Conservation (phyloP, 2,797 vertebrate species). For the Danio albolineatus region DNA sequence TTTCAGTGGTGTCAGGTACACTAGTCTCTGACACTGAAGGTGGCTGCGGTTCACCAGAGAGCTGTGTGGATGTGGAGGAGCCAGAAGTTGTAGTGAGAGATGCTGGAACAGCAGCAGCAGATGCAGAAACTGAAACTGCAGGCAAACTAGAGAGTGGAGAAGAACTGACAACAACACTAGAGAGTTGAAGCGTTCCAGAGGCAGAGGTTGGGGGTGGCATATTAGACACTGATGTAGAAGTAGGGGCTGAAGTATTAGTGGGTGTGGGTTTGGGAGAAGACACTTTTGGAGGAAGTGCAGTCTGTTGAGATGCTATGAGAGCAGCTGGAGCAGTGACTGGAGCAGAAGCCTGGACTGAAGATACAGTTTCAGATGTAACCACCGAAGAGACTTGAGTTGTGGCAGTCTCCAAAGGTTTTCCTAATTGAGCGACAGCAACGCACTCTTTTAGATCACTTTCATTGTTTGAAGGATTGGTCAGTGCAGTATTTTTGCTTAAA, state of each 20-base stretch:
- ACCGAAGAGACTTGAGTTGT: conserved; percentile 62
- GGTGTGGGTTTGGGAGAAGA: conserved; percentile 38
- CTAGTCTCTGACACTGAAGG: conserved; percentile 61
- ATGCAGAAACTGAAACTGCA: conserved; percentile 64
- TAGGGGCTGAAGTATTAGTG: conserved; percentile 62
- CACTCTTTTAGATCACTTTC: conserved; percentile 66
- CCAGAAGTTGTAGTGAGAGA: conserved; percentile 63
- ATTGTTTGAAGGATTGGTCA: conserved; percentile 78
- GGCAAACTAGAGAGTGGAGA: conserved; percentile 69
- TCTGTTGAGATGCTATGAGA: conserved; percentile 30
- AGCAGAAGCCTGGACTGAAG: conserved; percentile 64
- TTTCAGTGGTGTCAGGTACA: conserved; percentile 51
- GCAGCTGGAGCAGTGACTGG: conserved; percentile 57
- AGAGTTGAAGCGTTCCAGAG: conserved; percentile 56
- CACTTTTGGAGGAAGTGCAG: conserved; percentile 29
- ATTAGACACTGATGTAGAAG: conserved; percentile 56
- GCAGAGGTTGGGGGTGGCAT: conserved; percentile 63
- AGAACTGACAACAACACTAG: conserved; percentile 68
- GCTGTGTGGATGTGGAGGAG: conserved; percentile 59
- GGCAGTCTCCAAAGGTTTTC: conserved; percentile 55
- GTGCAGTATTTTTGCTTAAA: conserved; percentile 78
- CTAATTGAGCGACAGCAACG: conserved; percentile 53
- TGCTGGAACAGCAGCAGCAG: conserved; percentile 62
- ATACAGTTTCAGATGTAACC: conserved; percentile 60
- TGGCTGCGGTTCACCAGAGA: conserved; percentile 61